These are phyloP conservation scores for Gymnoscelis rufifasciata DNA, from an alignment of 2,888 invertebrate genomes.

Conservation along the genomic window DNA sequence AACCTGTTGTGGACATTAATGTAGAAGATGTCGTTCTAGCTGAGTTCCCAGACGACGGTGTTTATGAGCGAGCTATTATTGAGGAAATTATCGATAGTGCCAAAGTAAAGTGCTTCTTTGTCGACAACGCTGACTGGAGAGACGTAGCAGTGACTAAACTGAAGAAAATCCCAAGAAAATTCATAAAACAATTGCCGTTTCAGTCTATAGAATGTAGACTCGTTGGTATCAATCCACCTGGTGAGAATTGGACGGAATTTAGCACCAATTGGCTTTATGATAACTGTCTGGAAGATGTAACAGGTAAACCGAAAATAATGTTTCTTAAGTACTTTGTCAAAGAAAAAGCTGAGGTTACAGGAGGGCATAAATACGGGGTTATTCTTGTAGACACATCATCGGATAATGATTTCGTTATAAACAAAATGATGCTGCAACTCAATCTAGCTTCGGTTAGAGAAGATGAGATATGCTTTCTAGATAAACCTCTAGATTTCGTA, in stretches of 20 bases:
- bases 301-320: slow-evolving; percentile 57
- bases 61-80: slow-evolving; percentile 69
- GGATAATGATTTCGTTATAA: slow-evolving; percentile 62
- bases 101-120: slow-evolving; percentile 78
- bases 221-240: slow-evolving; percentile 69
- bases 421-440: slow-evolving; percentile 67
- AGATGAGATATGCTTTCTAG: slow-evolving; percentile 47
- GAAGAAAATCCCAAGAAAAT: slow-evolving; percentile 65
- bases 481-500: slow-evolving; percentile 33
- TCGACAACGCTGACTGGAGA: slow-evolving; percentile 81
- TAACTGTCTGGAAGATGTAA: slow-evolving; percentile 55
- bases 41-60: slow-evolving; percentile 61
- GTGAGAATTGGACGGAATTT: slow-evolving; percentile 72
- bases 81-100: slow-evolving; percentile 46
- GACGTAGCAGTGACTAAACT: slow-evolving; percentile 59
- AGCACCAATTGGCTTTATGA: slow-evolving; percentile 74
- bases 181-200: slow-evolving; percentile 78
- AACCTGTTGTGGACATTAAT: slow-evolving; percentile 37
- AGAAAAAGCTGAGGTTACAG: slow-evolving; percentile 51
- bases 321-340: slow-evolving; percentile 63
- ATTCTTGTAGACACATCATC: slow-evolving; percentile 67
- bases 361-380: slow-evolving; percentile 70
- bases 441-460: slow-evolving; percentile 61
- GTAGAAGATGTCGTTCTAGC: slow-evolving; percentile 71
- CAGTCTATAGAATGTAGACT: slow-evolving; percentile 82